These are phyloP conservation scores for Papilio gigon DNA, from an alignment of 2,888 invertebrate species.

Conservation along the genomic window DNA sequence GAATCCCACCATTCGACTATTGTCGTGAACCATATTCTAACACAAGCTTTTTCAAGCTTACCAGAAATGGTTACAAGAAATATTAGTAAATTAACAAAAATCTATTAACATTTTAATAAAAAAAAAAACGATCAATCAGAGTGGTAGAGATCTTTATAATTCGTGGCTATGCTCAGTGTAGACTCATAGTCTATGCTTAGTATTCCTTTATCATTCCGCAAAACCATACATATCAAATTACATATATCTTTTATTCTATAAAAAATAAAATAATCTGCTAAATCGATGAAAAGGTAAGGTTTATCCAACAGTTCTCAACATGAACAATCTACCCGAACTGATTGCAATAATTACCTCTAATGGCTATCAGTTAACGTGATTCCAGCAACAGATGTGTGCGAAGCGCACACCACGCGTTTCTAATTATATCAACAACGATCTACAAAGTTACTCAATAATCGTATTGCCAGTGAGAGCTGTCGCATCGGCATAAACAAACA, in stretches of 20 bases:
- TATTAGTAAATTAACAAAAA: too few species aligned
- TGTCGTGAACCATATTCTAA: too few species aligned
- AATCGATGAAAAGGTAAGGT: not conserved
- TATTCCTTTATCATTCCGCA: not conserved
- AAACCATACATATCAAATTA: not conserved
- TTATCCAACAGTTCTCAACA: not conserved
- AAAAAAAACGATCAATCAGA: too few species aligned
- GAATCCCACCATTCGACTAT: too few species aligned
- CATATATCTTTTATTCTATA: not conserved
- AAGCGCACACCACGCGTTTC: conserved; percentile 20
- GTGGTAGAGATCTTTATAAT: not conserved
- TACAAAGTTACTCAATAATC: conserved; percentile 35
- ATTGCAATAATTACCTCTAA: conserved; percentile 35
- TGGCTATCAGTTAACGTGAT: conserved; percentile 24
- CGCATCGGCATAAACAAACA: conserved; percentile 34
- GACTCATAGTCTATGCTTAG: not conserved
- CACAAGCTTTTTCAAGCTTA: too few species aligned
- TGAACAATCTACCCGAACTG: not conserved
- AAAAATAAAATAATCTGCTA: not conserved
- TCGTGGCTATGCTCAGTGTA: not conserved
- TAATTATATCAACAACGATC: conserved; percentile 31
- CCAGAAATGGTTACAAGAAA: too few species aligned
- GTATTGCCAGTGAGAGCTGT: conserved; percentile 28
- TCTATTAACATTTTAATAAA: too few species aligned
- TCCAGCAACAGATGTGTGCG: conserved; percentile 11